phyloP scores from a whole-genome alignment of 2,113 vertebrate species.

The Varanus komodoensis region DNA sequence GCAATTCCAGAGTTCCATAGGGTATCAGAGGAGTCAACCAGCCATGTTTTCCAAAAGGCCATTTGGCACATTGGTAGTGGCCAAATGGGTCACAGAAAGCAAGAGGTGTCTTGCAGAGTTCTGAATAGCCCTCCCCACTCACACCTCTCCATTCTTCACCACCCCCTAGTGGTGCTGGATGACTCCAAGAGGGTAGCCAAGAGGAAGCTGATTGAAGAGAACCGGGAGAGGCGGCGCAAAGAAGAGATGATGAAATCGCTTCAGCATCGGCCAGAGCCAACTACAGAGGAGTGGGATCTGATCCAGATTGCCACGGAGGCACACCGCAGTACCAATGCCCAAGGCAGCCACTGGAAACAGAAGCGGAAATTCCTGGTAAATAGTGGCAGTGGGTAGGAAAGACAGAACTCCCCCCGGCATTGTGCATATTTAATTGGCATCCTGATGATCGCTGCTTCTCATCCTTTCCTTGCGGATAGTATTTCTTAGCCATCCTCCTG shows the following conservation, averaged over 20 bases:
- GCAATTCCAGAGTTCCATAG: background rate
- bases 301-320: conserved; percentile 93
- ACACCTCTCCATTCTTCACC: conserved; percentile 17
- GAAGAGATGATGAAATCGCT: conserved; percentile 94
- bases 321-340: conserved; percentile 95
- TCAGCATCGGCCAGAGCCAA: conserved; percentile 92
- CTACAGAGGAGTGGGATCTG: conserved; percentile 92
- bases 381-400: background rate
- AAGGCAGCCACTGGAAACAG: conserved; percentile 98
- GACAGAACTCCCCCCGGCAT: background rate
- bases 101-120: background rate
- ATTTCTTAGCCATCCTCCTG: background rate
- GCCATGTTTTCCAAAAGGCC: background rate
- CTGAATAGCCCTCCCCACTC: background rate
- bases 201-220: conserved; percentile 96
- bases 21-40: background rate
- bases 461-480: background rate
- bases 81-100: background rate
- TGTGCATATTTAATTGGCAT: background rate
- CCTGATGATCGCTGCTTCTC: background rate
- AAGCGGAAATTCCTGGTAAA: conserved; percentile 98
- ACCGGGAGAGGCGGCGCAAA: conserved; percentile 90
- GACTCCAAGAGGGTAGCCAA: conserved; percentile 96
- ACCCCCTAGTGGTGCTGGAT: conserved; percentile 91
- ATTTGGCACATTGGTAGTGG: background rate